Evolutionary conservation across 1,140 invertebrate species (phyloP).

Genomic region (Bombus turneri): DNA sequence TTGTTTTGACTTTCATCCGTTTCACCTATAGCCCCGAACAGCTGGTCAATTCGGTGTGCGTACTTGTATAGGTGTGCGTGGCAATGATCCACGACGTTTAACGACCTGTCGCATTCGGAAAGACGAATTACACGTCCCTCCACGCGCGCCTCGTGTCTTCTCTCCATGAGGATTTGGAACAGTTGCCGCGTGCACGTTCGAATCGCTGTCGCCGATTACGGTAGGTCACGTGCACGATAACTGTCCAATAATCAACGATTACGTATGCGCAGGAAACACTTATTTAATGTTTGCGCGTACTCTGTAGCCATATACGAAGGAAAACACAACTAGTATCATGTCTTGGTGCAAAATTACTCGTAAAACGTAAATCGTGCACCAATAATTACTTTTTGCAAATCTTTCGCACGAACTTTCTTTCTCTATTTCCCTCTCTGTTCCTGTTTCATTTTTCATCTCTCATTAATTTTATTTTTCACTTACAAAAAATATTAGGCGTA

Average conservation of each 20-base stretch:
- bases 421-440: no score
- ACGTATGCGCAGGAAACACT: conserved; percentile 63
- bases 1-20: conserved; percentile 61
- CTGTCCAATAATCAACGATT: conserved; percentile 70
- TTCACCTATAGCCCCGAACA: conserved; percentile 21
- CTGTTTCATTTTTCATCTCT: background rate
- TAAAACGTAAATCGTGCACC: background rate
- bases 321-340: background rate
- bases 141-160: conserved; percentile 42
- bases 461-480: background rate
- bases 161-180: conserved; percentile 67
- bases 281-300: conserved; percentile 39
- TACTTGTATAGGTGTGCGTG: conserved; percentile 51
- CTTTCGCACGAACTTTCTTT: background rate
- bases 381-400: background rate
- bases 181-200: conserved; percentile 72
- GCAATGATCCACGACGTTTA: conserved; percentile 60
- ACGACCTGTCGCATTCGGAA: conserved; percentile 52
- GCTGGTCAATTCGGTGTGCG: conserved; percentile 38
- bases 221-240: conserved; percentile 75
- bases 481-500: background rate
- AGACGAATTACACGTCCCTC: conserved; percentile 48
- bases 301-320: background rate
- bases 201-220: conserved; percentile 72
- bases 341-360: background rate